Evolutionary conservation across 2,888 invertebrate genomes (phyloP).

Genomic region (Diarsia rubi): DNA sequence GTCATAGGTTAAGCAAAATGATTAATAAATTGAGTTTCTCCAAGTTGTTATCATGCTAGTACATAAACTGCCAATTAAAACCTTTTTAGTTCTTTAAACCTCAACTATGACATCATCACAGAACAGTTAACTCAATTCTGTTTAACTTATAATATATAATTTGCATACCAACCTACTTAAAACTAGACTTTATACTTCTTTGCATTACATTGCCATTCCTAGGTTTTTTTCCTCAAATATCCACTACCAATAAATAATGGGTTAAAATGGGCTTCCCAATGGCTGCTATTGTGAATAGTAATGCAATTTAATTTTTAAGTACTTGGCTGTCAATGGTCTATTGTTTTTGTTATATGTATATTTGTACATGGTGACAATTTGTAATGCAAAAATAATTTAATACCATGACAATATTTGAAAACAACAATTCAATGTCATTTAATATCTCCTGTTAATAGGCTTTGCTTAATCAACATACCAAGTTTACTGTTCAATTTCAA

Average conservation of each 20-base stretch:
- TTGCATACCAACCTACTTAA: background rate
- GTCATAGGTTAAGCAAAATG: background rate
- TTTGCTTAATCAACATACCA: slow-evolving; percentile 10
- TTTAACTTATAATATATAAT: slow-evolving; percentile 13
- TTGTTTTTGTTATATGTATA: slow-evolving; percentile 15
- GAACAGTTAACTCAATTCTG: slow-evolving; percentile 33
- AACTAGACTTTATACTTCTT: background rate
- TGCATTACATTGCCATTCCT: background rate
- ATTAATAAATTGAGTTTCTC: background rate
- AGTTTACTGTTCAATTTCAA: slow-evolving; percentile 8
- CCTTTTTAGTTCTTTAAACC: background rate
- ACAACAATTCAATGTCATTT: slow-evolving; percentile 6
- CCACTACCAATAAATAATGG: slow-evolving; percentile 4
- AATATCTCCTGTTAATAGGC: background rate
- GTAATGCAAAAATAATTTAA: slow-evolving; percentile 16
- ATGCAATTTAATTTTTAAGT: slow-evolving; percentile 21
- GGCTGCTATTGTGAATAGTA: background rate
- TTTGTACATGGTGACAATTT: slow-evolving; percentile 1
- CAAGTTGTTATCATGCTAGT: slow-evolving; percentile 4
- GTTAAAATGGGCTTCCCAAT: slow-evolving; percentile 15
- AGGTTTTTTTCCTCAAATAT: slow-evolving; percentile 11
- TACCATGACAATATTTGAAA: background rate
- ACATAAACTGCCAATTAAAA: slow-evolving; percentile 8
- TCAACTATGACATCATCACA: slow-evolving; percentile 47
- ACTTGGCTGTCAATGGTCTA: slow-evolving; percentile 1